Base-by-base conservation (phyloP, 2,113 vertebrate genomes). In the Prolemur simus region DNA sequence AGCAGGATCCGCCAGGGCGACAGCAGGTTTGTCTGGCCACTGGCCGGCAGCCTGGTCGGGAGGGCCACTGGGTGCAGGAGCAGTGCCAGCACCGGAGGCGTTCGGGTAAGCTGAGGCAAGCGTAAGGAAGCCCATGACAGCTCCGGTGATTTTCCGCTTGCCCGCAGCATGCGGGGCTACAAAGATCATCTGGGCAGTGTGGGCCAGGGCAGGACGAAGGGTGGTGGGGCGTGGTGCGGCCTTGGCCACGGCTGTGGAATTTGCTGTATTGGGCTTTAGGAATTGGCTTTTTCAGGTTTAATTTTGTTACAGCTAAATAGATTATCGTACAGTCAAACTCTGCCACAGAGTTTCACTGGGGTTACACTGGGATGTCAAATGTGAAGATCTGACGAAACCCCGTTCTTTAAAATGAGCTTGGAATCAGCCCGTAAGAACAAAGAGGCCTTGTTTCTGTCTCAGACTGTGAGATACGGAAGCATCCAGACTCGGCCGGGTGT, bases 61-160 rank as follows among this genome's bases (percentile, higher is more conserved):
- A 13, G 77, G 58, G 29, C 39, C 1, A 0, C n/a, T 5, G n/a
- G 21, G 18, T 29, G 2, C 49, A 14, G 37, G 25, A 14, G 23
- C 52, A 2, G 17, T 8, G 69, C 21, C 45, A 60, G 23, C 42
- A n/a, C 32, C 4, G 8, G 17, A n/a, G 47, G 29, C 25, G 34
- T 3, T n/a, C 5, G 0, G 68, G n/a, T 66, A 82, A 80, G 25
- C 42, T 15, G 37, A 78, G 25, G 84, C 47, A 87, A 63, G 42
- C 15, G 23, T 74, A 37, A 54, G 47, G 64, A 56, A 85, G 15
- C 3, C 7, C 42, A 37, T 10, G 25, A 8, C 52, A 68, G n/a
- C 47, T 15, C 8, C n/a, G 64, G 56, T 82, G 15, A 37, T 4
- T 45, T 86, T 66, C 27, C 6, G 42, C 7, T 82, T 94, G 32